Conservation (phyloP, 2,797 vertebrate species). For the Perodicticus potto region DNA sequence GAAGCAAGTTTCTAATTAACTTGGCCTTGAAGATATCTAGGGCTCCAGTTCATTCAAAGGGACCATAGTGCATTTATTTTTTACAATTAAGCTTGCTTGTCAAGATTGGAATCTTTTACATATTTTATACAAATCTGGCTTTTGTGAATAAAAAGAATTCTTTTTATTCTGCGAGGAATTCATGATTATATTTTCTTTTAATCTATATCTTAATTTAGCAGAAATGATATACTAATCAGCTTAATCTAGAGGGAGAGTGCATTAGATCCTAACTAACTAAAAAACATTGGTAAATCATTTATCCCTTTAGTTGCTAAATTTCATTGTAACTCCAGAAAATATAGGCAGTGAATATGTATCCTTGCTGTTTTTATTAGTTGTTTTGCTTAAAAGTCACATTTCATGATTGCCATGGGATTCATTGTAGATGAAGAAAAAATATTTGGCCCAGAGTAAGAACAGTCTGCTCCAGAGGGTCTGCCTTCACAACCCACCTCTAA, state of each 20-base stretch:
- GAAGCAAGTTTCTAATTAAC: neutral
- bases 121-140: conserved; percentile 31
- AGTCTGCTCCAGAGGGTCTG: neutral
- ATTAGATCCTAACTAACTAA: neutral
- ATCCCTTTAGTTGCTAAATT: neutral
- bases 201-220: neutral
- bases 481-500: neutral
- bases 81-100: neutral
- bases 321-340: neutral
- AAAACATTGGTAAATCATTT: neutral
- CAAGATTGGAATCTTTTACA: neutral
- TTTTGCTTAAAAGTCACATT: neutral
- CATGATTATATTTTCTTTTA: conserved; percentile 45
- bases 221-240: neutral
- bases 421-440: neutral
- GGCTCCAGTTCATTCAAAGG: neutral
- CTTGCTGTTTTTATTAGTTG: neutral
- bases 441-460: neutral
- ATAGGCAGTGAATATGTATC: neutral
- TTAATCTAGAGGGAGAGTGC: neutral
- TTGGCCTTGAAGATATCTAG: neutral
- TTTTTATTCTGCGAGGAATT: neutral
- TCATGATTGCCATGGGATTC: neutral
- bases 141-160: neutral
- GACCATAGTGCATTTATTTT: neutral